Conservation (phyloP, 2,888 invertebrate species). For the Macaria liturata region DNA sequence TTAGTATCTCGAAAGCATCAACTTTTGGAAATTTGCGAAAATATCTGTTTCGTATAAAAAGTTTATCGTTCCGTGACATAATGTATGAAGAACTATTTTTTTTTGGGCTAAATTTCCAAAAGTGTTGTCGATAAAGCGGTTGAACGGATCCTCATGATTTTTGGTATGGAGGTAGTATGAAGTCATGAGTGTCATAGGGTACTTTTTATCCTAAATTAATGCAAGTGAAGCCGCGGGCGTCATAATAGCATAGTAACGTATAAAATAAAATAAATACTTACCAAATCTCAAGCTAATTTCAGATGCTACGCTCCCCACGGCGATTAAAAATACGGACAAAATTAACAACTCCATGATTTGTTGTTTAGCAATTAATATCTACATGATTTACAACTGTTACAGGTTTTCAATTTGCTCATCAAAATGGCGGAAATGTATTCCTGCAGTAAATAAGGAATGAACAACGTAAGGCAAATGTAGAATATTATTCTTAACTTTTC, state of each 20-base stretch:
- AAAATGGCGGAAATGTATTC: constrained; percentile 73
- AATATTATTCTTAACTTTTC: constrained; percentile 71
- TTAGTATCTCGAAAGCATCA: too few species aligned
- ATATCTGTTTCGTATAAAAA: too few species aligned
- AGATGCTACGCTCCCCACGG: constrained; percentile 58
- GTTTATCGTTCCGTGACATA: too few species aligned
- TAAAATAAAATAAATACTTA: constrained; percentile 49
- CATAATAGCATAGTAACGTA: not conserved
- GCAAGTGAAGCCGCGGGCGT: too few species aligned
- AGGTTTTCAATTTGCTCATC: constrained; percentile 59
- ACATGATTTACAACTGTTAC: constrained; percentile 54
- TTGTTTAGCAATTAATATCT: constrained; percentile 27
- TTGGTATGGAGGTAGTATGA: too few species aligned
- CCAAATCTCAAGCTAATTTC: constrained; percentile 69
- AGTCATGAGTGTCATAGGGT: too few species aligned
- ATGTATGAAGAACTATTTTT: too few species aligned
- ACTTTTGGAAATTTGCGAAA: too few species aligned
- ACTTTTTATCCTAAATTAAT: too few species aligned
- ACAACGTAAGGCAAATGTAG: constrained; percentile 63
- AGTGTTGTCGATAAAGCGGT: not conserved
- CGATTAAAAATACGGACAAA: constrained; percentile 52
- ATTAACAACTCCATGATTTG: constrained; percentile 50
- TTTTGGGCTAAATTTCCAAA: too few species aligned
- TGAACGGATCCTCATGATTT: too few species aligned
- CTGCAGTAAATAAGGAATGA: constrained; percentile 72